Evolutionary conservation across 2,113 vertebrate species (phyloP).

Genomic region (Plecturocebus donacophilus): DNA sequence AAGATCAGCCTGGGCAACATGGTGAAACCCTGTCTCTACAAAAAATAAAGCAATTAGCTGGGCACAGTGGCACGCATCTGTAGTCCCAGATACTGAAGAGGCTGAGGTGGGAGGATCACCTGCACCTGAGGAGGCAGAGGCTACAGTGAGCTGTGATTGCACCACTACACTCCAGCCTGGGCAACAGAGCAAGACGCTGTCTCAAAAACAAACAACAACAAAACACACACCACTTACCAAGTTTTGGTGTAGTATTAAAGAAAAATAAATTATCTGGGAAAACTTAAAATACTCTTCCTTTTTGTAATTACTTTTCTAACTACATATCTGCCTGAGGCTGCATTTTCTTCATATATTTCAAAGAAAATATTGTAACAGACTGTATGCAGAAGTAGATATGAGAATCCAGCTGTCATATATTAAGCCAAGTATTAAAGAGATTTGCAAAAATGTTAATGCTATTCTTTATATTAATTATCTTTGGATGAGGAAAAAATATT

Average conservation of each 20-base stretch:
- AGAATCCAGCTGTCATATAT: not conserved
- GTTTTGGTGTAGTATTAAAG: not conserved
- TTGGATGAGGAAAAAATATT: not conserved
- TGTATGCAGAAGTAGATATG: not conserved
- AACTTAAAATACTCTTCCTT: not conserved
- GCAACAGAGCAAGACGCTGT: too few species aligned
- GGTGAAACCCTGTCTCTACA: too few species aligned
- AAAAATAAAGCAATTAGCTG: too few species aligned
- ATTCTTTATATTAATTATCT: not conserved
- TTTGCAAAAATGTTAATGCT: not conserved
- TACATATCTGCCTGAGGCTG: not conserved
- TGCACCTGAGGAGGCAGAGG: too few species aligned
- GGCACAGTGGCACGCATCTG: too few species aligned
- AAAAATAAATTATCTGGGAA: not conserved
- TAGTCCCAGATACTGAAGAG: too few species aligned
- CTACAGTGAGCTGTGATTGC: too few species aligned
- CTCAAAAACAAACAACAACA: too few species aligned
- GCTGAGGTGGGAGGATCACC: too few species aligned
- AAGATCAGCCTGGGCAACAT: too few species aligned
- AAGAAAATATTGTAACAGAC: not conserved
- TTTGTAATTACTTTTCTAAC: slow-evolving; percentile 44
- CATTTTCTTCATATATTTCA: slow-evolving; percentile 12
- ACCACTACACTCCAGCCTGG: too few species aligned
- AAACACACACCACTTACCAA: not conserved
- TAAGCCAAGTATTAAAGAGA: not conserved